These are phyloP conservation scores for Macrosteles quadrilineatus DNA, from an alignment of 1,140 invertebrate genomes.

Conservation along the genomic window DNA sequence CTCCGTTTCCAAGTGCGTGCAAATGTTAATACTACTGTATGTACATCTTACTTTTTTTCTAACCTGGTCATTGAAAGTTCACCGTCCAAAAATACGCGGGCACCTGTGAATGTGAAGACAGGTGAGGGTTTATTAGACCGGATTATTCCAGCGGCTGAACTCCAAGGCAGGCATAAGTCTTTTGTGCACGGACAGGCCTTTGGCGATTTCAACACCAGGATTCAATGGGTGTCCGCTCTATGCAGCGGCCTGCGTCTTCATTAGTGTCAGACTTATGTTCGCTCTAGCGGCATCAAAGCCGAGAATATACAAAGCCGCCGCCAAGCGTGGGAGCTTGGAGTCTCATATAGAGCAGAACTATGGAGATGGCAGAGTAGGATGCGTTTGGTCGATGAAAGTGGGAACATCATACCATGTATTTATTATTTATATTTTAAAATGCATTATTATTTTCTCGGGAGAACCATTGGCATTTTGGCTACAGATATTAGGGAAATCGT, in stretches of 20 bases:
- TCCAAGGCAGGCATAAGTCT: too few relatives aligned
- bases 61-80: too few relatives aligned
- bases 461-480: too few relatives aligned
- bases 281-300: not conserved
- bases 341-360: not conserved
- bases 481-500: too few relatives aligned
- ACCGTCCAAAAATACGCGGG: too few relatives aligned
- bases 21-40: too few relatives aligned
- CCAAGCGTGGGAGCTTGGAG: not conserved
- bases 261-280: not conserved
- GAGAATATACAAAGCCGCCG: not conserved
- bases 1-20: too few relatives aligned
- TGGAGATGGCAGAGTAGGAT: not conserved
- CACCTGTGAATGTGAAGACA: not conserved
- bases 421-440: too few relatives aligned
- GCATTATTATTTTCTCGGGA: too few relatives aligned
- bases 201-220: slow-evolving; percentile 6
- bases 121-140: not conserved
- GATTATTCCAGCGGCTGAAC: slow-evolving; percentile 6
- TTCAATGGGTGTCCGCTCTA: not conserved
- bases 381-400: too few relatives aligned
- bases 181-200: not conserved
- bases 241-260: not conserved
- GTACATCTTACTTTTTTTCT: too few relatives aligned
- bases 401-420: too few relatives aligned